These are phyloP conservation scores for Caenorhabditis sp. DNA, from an alignment of 2,888 invertebrate species.

Conservation along the genomic window DNA sequence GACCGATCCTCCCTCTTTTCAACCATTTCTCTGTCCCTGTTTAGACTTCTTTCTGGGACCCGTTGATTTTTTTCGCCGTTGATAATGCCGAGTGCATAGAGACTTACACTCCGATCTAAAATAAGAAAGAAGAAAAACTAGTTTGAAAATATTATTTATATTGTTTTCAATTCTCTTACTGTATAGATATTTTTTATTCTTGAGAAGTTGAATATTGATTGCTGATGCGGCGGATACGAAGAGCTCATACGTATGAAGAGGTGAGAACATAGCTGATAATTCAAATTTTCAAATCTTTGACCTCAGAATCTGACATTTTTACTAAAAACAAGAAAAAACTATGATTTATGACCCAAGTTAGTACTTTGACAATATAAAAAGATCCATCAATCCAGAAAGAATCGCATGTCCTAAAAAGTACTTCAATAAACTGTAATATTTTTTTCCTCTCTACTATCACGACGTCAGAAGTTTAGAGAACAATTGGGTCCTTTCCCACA, in stretches of 20 bases:
- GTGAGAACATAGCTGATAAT: conserved; percentile 4
- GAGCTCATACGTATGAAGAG: conserved; percentile 43
- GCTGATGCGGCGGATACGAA: conserved; percentile 28
- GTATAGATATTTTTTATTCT: neutral
- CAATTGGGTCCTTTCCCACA: neutral
- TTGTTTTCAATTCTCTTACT: neutral
- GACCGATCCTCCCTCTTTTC: neutral
- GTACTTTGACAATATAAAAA: neutral
- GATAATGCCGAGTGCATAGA: neutral
- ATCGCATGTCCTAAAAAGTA: no score
- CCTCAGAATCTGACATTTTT: no score
- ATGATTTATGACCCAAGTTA: no score
- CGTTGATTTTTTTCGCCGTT: neutral
- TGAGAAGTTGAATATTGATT: conserved; percentile 4
- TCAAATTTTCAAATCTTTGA: no score
- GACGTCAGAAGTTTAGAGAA: neutral
- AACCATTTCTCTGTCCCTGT: neutral
- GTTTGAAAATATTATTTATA: neutral
- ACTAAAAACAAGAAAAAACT: no score
- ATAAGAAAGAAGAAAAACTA: neutral
- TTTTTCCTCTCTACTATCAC: neutral
- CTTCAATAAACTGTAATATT: neutral
- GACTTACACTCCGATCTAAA: neutral
- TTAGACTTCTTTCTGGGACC: neutral
- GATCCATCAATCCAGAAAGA: neutral